phyloP scores from a whole-genome alignment of 2,113 vertebrate genomes.

The Callocephalon fimbriatum region DNA sequence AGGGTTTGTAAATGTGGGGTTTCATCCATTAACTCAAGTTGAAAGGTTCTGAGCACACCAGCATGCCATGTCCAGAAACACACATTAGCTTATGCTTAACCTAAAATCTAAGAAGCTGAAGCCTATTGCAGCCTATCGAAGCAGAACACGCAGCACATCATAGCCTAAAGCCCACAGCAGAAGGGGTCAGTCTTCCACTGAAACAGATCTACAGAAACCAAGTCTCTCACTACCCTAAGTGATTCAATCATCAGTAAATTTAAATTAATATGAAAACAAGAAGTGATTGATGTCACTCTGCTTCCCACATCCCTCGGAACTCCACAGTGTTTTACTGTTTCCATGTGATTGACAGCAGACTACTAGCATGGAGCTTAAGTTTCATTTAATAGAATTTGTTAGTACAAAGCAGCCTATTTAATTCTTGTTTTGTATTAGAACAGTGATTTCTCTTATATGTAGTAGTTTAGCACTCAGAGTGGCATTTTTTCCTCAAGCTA shows the following conservation, averaged over 20 bases:
- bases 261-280: not conserved
- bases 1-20: not conserved
- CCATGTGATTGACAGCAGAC: not conserved
- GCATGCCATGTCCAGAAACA: not conserved
- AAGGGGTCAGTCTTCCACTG: not conserved
- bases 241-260: not conserved
- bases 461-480: not conserved
- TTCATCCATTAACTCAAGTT: not conserved
- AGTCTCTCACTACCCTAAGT: not conserved
- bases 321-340: not conserved
- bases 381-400: not conserved
- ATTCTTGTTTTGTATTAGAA: not conserved
- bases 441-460: not conserved
- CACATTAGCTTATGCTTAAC: not conserved
- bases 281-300: not conserved
- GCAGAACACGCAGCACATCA: not conserved
- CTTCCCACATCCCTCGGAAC: not conserved
- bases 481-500: not conserved
- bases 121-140: accelerated
- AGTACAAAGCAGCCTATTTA: not conserved
- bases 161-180: not conserved
- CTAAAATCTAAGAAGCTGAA: not conserved
- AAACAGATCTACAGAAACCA: not conserved
- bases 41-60: not conserved
- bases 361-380: not conserved